These are phyloP conservation scores for Eulemur rufifrons DNA, from an alignment of 2,113 vertebrate species.

Conservation along the genomic window DNA sequence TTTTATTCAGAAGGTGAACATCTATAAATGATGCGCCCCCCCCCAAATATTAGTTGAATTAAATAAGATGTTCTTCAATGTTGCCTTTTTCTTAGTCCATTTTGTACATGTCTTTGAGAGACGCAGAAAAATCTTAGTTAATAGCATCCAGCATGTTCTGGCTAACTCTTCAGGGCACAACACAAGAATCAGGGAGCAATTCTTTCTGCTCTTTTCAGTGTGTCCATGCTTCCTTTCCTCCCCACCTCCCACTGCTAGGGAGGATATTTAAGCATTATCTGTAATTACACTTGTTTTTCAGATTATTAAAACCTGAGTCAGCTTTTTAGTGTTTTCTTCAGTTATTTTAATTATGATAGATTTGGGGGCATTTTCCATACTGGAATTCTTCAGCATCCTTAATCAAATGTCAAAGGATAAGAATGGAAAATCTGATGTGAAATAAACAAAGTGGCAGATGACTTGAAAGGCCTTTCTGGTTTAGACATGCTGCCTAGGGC, in stretches of 20 bases:
- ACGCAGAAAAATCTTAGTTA: neutral
- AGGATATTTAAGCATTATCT: neutral
- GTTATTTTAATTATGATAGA: conserved; percentile 2
- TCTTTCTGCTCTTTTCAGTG: neutral
- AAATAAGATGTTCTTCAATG: neutral
- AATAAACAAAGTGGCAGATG: neutral
- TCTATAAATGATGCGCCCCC: neutral
- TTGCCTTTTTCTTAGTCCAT: neutral
- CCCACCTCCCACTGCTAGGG: neutral
- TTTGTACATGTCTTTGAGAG: neutral
- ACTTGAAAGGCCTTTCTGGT: neutral
- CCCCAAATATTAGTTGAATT: neutral
- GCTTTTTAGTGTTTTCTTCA: neutral
- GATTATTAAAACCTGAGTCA: neutral
- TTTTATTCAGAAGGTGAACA: neutral
- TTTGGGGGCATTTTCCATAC: neutral
- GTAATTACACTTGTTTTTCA: neutral
- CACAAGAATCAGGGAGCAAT: neutral
- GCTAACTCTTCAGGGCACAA: neutral
- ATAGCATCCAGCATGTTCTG: neutral
- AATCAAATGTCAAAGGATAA: neutral
- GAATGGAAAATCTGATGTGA: neutral
- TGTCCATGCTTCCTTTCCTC: neutral
- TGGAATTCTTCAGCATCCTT: neutral
- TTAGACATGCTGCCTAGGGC: neutral